Percentiles rank a stretch among this genome's conserved stretches.
Conservation (phyloP, 1,140 invertebrate genomes). For the Mylabris phalerata region DNA sequence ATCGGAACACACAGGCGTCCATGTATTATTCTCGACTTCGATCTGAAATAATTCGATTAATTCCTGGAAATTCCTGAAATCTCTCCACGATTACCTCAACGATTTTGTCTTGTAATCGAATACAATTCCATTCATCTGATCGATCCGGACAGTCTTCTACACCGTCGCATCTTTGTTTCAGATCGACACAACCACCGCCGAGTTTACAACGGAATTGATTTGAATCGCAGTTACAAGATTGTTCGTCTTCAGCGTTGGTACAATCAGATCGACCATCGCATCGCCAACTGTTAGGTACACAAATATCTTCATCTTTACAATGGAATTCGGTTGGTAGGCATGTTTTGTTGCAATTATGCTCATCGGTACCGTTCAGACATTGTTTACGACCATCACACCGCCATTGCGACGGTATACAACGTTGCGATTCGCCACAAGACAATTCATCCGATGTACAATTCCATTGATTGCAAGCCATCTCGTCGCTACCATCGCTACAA, state of each 20-base stretch:
- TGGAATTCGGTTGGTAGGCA: slow-evolving; percentile 53
- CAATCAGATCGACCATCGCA: slow-evolving; percentile 62
- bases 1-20: slow-evolving; percentile 47
- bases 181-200: slow-evolving; percentile 54
- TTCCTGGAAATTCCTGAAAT: neutral
- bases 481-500: slow-evolving; percentile 66
- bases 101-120: slow-evolving; percentile 26
- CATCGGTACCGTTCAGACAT: slow-evolving; percentile 58
- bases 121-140: slow-evolving; percentile 59
- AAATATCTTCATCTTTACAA: slow-evolving; percentile 50
- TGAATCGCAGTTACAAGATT: slow-evolving; percentile 43
- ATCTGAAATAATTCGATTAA: slow-evolving; percentile 20
- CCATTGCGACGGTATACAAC: slow-evolving; percentile 53
- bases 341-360: slow-evolving; percentile 50
- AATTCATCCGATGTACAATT: slow-evolving; percentile 54
- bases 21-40: slow-evolving; percentile 39
- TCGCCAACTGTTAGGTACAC: slow-evolving; percentile 49
- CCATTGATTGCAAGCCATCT: slow-evolving; percentile 55
- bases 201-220: slow-evolving; percentile 53
- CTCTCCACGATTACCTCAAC: neutral
- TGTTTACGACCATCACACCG: slow-evolving; percentile 62
- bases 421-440: slow-evolving; percentile 41
- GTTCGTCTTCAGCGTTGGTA: slow-evolving; percentile 58
- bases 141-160: slow-evolving; percentile 54
- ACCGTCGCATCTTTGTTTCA: slow-evolving; percentile 52